Conservation (phyloP, 2,888 invertebrate genomes). For the Metallyticus violacea region DNA sequence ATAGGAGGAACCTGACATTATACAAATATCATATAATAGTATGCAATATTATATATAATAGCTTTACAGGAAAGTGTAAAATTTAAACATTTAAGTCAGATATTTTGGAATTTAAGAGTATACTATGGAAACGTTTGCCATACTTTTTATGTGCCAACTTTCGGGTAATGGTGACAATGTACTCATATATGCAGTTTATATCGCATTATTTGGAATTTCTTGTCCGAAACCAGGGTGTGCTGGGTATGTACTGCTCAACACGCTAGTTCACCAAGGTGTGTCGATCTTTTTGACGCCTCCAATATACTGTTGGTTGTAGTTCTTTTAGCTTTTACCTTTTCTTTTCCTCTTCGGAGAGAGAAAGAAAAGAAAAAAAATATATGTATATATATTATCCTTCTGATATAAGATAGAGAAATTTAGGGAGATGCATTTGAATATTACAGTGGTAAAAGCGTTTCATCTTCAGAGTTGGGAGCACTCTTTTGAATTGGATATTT, state of each 20-base stretch:
- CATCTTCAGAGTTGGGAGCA: conserved; percentile 27
- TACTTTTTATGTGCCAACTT: too few relatives aligned
- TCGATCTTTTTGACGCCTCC: background rate
- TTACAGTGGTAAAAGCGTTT: conserved; percentile 31
- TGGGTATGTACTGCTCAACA: background rate
- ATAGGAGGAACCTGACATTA: too few relatives aligned
- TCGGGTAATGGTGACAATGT: too few relatives aligned
- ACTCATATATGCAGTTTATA: too few relatives aligned
- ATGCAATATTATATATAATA: too few relatives aligned
- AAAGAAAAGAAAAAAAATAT: background rate
- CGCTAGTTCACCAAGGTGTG: background rate
- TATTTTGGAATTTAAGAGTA: too few relatives aligned
- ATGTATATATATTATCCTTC: conserved; percentile 9
- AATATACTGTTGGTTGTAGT: background rate
- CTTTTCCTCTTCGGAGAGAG: background rate
- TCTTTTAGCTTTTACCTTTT: background rate
- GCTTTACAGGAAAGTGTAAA: too few relatives aligned
- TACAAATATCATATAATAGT: too few relatives aligned
- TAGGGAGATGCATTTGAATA: conserved; percentile 32
- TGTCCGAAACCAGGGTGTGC: background rate
- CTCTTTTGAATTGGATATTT: conserved; percentile 34
- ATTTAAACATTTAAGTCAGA: too few relatives aligned
- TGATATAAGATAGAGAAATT: conserved; percentile 15
- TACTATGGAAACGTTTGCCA: too few relatives aligned
- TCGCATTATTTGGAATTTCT: background rate